Evolutionary conservation across 1,140 invertebrate species (phyloP), one percentile per base, ranked within the genome.

Genomic region (Neotoxoptera formosana): DNA sequence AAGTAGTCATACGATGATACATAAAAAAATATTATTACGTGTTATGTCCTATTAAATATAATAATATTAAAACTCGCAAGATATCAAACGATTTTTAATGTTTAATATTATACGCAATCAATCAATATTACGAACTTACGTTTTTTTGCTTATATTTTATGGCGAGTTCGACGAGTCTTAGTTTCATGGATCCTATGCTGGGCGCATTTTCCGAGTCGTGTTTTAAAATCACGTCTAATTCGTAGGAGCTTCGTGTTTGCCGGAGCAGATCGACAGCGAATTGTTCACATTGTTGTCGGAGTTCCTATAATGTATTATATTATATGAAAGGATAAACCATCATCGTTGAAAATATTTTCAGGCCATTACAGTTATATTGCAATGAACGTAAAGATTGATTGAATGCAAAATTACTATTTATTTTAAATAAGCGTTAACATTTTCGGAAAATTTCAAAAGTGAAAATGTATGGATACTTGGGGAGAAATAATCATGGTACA

Each of bases 81-180:
- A 87, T 87, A n/a, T 30, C 25, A 17, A n/a, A 47, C 0, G 30
- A 36, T 56, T 36, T 34, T 56, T 36, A 21, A 84, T 41, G n/a
- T 53, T 34, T 41, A 41, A 41, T 56, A 7, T 1, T 25, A 41
- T 2, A 0, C n/a, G 30, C 36, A 21, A 89, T 34, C 9, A 9
- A 88, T 53, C 51, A 76, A n/a, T n/a, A n/a, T 76, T 76, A 76
- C 30, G 0, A 56, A 93, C 90, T 87, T 94, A 98, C 98, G 96
- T 97, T 97, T 95, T 99, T 99, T 95, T 99, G 99, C 95, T 98
- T 98, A 95, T 98, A 98, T 94, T 97, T 96, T 90, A 99, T 98
- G 2, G 98, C 98, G 83, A 98, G 95, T 95, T 99, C 97, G 17
- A 99, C 95, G 91, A 98, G 96, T 1, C 97, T 97, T 30, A 99